Base-by-base conservation (phyloP, 35 echinoderm and acorn worm species). In the Heliocidaris erythrogramma region DNA sequence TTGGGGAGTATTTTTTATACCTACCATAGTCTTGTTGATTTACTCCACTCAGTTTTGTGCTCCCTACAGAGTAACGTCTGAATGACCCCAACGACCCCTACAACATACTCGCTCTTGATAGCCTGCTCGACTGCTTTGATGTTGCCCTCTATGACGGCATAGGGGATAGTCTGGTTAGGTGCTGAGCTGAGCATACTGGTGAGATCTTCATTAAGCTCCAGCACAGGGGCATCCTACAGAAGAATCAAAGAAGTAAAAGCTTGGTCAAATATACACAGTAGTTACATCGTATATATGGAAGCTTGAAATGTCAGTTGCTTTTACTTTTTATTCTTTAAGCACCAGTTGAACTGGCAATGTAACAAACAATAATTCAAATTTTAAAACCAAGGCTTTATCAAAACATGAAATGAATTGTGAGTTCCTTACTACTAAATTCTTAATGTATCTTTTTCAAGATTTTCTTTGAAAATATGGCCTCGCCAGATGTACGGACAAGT, bases 1-100 rank as follows among this genome's bases (percentile, higher is more conserved):
- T 42, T 42, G 3, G 35, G 35, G 35, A 42, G 35, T 42, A 42
- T 42, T 42, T 1, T n/a, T 78, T n/a, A 3, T 14, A 56, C 65
- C 92, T 85, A 97, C 98, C 98, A 99, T 93, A 99, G 88, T 60
- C 97, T 97, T 49, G 97, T 97, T 21, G 96, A 95, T 89, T 92
- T 96, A 91, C 97, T 99, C 98, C 98, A 99, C 92, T 99, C 97
- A 52, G 97, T 97, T 48, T 97, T 99, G 69, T 99, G 98, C 88
- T 99, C 98, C 59, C 94, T 96, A 86, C 97, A 96, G 90, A 99
- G 93, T 16, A 97, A 30, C 16, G 95, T 94, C 49, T 99, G 98
- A 10, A 99, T 97, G 27, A 99, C 94, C 24, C 98, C 98, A 8
- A 56, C 49, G 14, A 96, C 94, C 29, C 97, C 98, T 90, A 94